These are phyloP conservation scores for Apotomis turbidana DNA, from an alignment of 2,888 invertebrate species.

Conservation along the genomic window DNA sequence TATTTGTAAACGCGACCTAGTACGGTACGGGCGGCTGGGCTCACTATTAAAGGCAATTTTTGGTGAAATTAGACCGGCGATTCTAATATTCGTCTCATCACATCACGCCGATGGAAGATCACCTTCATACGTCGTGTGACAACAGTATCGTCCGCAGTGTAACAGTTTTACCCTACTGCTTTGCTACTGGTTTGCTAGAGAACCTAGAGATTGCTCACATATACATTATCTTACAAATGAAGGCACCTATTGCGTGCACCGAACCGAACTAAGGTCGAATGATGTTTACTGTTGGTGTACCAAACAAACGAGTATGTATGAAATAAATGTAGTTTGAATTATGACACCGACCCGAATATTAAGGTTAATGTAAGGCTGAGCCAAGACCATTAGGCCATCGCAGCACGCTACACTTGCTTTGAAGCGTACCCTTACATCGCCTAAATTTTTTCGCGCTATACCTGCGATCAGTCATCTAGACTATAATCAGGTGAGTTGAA, in stretches of 20 bases:
- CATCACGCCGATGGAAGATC: too few relatives aligned
- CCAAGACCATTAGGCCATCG: conserved; percentile 1
- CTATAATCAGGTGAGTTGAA: too few relatives aligned
- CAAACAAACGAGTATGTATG: neutral
- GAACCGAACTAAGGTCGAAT: conserved; percentile 9
- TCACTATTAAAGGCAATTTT: too few relatives aligned
- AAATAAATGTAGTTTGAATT: conserved; percentile 1
- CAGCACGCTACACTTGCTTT: conserved; percentile 1
- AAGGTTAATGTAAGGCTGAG: conserved; percentile 27
- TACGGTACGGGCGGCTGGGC: too few relatives aligned
- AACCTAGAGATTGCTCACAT: neutral
- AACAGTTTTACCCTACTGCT: too few relatives aligned
- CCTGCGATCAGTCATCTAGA: too few relatives aligned
- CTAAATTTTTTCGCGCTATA: neutral
- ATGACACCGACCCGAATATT: conserved; percentile 2
- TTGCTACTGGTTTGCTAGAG: neutral
- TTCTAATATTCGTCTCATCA: too few relatives aligned
- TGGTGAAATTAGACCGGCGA: too few relatives aligned
- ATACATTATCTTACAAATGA: neutral
- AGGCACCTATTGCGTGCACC: conserved; percentile 13
- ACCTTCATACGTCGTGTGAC: too few relatives aligned
- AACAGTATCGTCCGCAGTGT: neutral
- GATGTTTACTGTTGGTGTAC: neutral
- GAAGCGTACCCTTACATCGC: neutral
- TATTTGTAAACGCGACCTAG: too few relatives aligned